Evolutionary conservation across 2,888 invertebrate genomes (phyloP).

Genomic region (Cyclophora punctaria): DNA sequence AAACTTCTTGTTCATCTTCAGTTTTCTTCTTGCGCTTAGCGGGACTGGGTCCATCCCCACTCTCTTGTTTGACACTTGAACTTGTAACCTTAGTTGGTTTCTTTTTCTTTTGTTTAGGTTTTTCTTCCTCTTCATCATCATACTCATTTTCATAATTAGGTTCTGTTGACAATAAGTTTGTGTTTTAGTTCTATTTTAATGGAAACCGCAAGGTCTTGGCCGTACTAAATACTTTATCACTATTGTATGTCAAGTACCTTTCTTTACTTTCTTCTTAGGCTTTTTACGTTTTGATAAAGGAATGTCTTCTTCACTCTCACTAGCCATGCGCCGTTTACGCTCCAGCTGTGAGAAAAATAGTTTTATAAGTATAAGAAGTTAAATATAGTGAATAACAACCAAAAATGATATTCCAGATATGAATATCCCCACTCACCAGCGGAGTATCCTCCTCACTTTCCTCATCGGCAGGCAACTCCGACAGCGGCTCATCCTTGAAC

Average conservation of each 20-base stretch:
- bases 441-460: constrained; percentile 85
- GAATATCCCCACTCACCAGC: constrained; percentile 70
- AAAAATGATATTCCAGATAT: background rate
- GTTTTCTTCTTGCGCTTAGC: constrained; percentile 85
- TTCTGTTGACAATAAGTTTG: constrained; percentile 29
- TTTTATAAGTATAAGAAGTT: background rate
- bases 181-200: background rate
- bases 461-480: constrained; percentile 61
- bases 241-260: constrained; percentile 41
- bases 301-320: constrained; percentile 83
- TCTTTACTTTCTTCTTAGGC: constrained; percentile 77
- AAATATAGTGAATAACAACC: background rate
- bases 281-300: constrained; percentile 82
- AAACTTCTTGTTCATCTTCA: constrained; percentile 88
- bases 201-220: background rate
- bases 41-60: constrained; percentile 59
- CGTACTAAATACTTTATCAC: too few relatives aligned
- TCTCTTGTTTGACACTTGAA: constrained; percentile 47
- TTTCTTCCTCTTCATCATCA: constrained; percentile 68
- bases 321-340: constrained; percentile 51
- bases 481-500: constrained; percentile 76
- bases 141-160: constrained; percentile 76
- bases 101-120: constrained; percentile 76
- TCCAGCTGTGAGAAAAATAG: constrained; percentile 29
- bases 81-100: constrained; percentile 41